Evolutionary conservation across 2,113 vertebrate genomes (phyloP).

Genomic region (Zosterops hypoxanthus): DNA sequence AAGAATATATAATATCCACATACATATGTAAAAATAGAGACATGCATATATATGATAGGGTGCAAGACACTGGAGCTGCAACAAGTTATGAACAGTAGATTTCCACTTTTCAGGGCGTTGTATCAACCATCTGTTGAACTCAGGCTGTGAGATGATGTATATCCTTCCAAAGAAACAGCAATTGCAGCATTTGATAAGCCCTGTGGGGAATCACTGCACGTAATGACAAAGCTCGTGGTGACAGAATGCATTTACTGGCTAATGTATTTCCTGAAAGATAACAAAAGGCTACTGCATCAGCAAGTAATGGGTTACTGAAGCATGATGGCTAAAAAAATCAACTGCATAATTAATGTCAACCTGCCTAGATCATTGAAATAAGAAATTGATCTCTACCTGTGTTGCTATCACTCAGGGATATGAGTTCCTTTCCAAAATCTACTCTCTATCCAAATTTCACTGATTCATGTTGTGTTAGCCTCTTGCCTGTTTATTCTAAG

Average conservation of each 20-base stretch:
- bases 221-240: not conserved
- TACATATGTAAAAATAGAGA: not conserved
- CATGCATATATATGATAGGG: not conserved
- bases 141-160: not conserved
- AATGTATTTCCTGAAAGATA: not conserved
- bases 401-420: not conserved
- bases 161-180: not conserved
- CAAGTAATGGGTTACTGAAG: not conserved
- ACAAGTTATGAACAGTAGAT: not conserved
- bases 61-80: not conserved
- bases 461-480: not conserved
- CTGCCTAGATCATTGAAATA: not conserved
- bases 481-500: not conserved
- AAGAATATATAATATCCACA: not conserved
- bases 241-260: not conserved
- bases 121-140: not conserved
- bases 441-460: not conserved
- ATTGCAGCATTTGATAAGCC: not conserved
- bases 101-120: not conserved
- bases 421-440: not conserved
- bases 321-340: not conserved
- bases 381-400: not conserved
- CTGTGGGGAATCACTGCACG: not conserved
- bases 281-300: not conserved
- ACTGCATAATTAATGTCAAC: not conserved